phyloP scores from a whole-genome alignment of 1,140 invertebrate genomes.

The Cyphomyrmex costatus region DNA sequence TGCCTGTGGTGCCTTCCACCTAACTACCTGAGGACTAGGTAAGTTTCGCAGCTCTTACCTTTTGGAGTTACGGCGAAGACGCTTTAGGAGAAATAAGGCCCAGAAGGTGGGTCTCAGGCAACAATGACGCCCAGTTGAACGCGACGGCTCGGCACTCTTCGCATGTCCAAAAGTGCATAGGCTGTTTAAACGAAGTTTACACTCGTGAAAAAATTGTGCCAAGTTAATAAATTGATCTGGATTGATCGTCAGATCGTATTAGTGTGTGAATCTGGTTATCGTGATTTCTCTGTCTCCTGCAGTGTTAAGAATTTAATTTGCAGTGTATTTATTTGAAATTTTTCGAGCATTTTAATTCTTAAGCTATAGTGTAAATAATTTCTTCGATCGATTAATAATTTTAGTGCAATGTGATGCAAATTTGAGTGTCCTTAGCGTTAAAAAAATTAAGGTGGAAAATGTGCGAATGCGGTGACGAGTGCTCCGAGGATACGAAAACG shows the following conservation, averaged over 20 bases:
- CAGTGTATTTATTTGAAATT: constrained; percentile 28
- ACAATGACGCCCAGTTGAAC: constrained; percentile 86
- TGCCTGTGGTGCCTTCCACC: constrained; percentile 71
- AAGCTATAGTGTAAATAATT: background rate
- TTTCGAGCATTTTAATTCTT: constrained; percentile 10
- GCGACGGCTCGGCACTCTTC: constrained; percentile 75
- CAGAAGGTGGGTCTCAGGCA: constrained; percentile 76
- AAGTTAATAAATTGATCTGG: background rate
- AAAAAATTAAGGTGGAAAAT: constrained; percentile 74
- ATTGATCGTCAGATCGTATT: constrained; percentile 14
- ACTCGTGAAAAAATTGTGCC: constrained; percentile 21
- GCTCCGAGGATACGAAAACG: constrained; percentile 74
- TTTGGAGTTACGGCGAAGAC: constrained; percentile 79
- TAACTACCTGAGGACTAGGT: constrained; percentile 75
- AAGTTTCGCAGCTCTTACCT: constrained; percentile 66
- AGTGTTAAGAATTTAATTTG: background rate
- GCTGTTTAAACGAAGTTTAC: constrained; percentile 27
- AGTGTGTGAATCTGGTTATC: background rate
- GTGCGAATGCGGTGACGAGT: constrained; percentile 83
- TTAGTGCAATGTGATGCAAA: constrained; percentile 19
- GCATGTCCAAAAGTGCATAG: constrained; percentile 58
- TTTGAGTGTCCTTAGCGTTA: background rate
- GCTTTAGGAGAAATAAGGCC: constrained; percentile 83
- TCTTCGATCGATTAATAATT: background rate
- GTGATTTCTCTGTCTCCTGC: background rate